These are phyloP conservation scores for Naso thynnoides DNA, from an alignment of 2,797 vertebrate genomes.

Conservation along the genomic window DNA sequence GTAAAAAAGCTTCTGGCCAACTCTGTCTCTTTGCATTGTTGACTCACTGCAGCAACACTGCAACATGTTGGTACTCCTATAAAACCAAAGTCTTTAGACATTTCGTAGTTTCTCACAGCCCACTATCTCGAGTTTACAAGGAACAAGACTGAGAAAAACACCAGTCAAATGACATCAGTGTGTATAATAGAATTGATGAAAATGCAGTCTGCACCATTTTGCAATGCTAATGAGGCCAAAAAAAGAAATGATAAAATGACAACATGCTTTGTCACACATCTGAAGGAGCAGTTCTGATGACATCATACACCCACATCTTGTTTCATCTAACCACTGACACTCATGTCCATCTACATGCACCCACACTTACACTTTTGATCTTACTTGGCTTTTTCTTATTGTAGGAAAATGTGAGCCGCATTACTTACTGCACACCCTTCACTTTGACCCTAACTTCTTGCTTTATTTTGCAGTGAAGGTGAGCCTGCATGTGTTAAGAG, in stretches of 20 bases:
- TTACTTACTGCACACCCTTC: slow-evolving; percentile 23
- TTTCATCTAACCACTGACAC: slow-evolving; percentile 29
- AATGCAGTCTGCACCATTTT: slow-evolving; percentile 46
- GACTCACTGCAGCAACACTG: slow-evolving; percentile 57
- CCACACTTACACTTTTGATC: slow-evolving; percentile 45
- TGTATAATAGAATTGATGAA: slow-evolving; percentile 47
- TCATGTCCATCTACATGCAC: neutral
- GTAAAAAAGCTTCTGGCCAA: slow-evolving; percentile 18
- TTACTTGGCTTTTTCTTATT: slow-evolving; percentile 29
- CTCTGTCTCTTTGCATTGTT: slow-evolving; percentile 34
- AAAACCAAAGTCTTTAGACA: slow-evolving; percentile 60
- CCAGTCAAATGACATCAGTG: slow-evolving; percentile 63
- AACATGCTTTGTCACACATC: slow-evolving; percentile 59
- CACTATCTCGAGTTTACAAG: slow-evolving; percentile 63
- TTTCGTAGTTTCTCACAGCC: slow-evolving; percentile 50
- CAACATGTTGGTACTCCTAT: slow-evolving; percentile 43
- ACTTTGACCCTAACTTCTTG: slow-evolving; percentile 20
- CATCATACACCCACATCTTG: slow-evolving; percentile 52
- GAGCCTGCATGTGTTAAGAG: slow-evolving; percentile 7
- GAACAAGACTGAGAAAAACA: slow-evolving; percentile 41
- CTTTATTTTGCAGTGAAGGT: slow-evolving; percentile 23
- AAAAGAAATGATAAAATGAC: slow-evolving; percentile 54
- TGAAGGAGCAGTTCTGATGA: slow-evolving; percentile 53
- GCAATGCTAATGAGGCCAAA: slow-evolving; percentile 59
- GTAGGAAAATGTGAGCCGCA: slow-evolving; percentile 20